A percentile compares a stretch with the other conserved stretches of the same genome.
phyloP scores from a whole-genome alignment of 2,888 invertebrate genomes.

The Beris chalybata region DNA sequence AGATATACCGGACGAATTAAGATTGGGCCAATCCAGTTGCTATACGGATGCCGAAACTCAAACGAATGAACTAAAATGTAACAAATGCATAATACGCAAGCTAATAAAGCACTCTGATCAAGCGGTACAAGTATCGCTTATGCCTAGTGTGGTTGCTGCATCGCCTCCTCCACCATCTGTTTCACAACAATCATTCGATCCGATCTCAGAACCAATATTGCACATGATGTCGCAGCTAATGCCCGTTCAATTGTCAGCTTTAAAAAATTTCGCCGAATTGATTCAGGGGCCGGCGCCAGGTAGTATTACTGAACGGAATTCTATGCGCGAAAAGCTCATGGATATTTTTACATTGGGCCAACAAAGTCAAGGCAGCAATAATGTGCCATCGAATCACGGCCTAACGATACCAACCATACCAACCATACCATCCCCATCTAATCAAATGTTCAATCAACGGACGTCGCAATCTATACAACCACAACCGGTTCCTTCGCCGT shows the following conservation, averaged over 20 bases:
- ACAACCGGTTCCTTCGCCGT: slow-evolving; percentile 9
- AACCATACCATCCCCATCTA: no score
- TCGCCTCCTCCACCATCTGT: neutral
- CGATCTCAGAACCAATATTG: slow-evolving; percentile 12
- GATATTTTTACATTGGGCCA: slow-evolving; percentile 33
- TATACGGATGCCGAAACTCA: slow-evolving; percentile 28
- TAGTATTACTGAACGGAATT: slow-evolving; percentile 12
- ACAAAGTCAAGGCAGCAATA: slow-evolving; percentile 17
- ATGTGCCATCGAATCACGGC: neutral
- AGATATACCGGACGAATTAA: neutral
- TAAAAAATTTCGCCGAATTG: slow-evolving; percentile 35
- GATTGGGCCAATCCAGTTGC: slow-evolving; percentile 6
- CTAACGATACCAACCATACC: no score
- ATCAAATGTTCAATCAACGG: no score
- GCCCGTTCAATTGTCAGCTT: slow-evolving; percentile 35
- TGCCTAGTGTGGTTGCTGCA: neutral
- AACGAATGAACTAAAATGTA: slow-evolving; percentile 24
- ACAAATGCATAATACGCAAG: slow-evolving; percentile 29
- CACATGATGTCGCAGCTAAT: slow-evolving; percentile 20
- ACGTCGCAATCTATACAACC: neutral
- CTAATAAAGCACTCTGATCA: slow-evolving; percentile 22
- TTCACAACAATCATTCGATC: slow-evolving; percentile 10
- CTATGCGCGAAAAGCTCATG: slow-evolving; percentile 30
- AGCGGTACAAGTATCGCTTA: slow-evolving; percentile 12
- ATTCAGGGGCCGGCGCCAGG: slow-evolving; percentile 25